Evolutionary conservation across 2,888 invertebrate genomes (phyloP).

Genomic region (Onthophagus sagittarius): DNA sequence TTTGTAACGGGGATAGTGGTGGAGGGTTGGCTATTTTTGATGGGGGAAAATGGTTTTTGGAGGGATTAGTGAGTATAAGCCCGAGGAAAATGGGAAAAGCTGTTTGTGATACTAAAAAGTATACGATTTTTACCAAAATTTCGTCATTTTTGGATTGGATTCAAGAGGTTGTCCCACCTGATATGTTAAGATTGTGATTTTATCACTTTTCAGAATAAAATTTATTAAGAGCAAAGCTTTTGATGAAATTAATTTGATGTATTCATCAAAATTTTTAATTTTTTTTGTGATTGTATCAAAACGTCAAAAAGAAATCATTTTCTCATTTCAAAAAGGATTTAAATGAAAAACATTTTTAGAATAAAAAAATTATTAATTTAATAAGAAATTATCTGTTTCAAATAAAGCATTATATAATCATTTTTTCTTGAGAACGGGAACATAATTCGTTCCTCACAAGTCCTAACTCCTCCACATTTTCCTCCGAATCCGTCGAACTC

Average conservation of each 20-base stretch:
- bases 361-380: not conserved
- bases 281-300: too few relatives aligned
- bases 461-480: constrained; percentile 66
- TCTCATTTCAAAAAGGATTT: too few relatives aligned
- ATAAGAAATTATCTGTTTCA: not conserved
- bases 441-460: constrained; percentile 81
- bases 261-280: too few relatives aligned
- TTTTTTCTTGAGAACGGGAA: constrained; percentile 56
- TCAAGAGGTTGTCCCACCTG: constrained; percentile 33
- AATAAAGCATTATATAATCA: not conserved
- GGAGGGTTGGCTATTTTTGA: constrained; percentile 53
- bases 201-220: not conserved
- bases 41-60: constrained; percentile 39
- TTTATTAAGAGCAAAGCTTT: too few relatives aligned
- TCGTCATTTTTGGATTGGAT: constrained; percentile 40
- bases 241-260: too few relatives aligned
- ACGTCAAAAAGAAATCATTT: too few relatives aligned
- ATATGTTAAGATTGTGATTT: constrained; percentile 19
- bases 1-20: constrained; percentile 63
- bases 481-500: constrained; percentile 83
- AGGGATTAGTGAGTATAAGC: constrained; percentile 52
- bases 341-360: not conserved
- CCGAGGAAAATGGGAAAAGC: constrained; percentile 43
- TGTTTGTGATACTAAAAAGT: constrained; percentile 47
- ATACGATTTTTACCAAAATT: constrained; percentile 51